phyloP scores from a whole-genome alignment of 2,113 vertebrate genomes.

The Psittacula cyanocephala region DNA sequence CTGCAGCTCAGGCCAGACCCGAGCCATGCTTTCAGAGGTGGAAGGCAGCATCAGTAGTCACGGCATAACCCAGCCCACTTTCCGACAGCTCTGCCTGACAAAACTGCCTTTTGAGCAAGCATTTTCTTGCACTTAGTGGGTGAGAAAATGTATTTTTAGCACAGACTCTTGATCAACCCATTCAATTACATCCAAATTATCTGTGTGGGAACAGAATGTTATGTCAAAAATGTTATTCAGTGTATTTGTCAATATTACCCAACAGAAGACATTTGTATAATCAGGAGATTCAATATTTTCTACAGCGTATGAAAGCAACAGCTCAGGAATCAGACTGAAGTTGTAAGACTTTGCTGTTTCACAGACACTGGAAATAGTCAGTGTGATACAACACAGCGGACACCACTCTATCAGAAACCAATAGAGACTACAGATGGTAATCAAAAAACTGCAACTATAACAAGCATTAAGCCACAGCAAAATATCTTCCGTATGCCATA shows the following conservation, averaged over 20 bases:
- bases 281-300: constrained; percentile 39
- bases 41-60: background rate
- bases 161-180: constrained; percentile 54
- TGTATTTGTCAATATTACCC: constrained; percentile 63
- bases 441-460: constrained; percentile 22
- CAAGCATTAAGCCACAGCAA: background rate
- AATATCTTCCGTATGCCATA: background rate
- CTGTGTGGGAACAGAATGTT: constrained; percentile 68
- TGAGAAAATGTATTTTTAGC: constrained; percentile 61
- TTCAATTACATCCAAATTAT: constrained; percentile 69
- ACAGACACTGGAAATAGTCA: background rate
- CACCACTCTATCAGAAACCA: constrained; percentile 27
- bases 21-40: background rate
- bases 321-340: constrained; percentile 7
- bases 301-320: background rate
- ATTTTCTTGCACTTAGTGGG: constrained; percentile 20
- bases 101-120: background rate
- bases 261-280: constrained; percentile 58
- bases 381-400: background rate
- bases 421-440: constrained; percentile 22
- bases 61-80: background rate
- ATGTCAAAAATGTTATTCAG: constrained; percentile 67
- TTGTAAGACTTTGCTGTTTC: background rate
- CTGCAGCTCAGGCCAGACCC: background rate
- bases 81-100: background rate